Evolutionary conservation across 2,113 vertebrate genomes (phyloP).

Genomic region (Peromyscus californicus): DNA sequence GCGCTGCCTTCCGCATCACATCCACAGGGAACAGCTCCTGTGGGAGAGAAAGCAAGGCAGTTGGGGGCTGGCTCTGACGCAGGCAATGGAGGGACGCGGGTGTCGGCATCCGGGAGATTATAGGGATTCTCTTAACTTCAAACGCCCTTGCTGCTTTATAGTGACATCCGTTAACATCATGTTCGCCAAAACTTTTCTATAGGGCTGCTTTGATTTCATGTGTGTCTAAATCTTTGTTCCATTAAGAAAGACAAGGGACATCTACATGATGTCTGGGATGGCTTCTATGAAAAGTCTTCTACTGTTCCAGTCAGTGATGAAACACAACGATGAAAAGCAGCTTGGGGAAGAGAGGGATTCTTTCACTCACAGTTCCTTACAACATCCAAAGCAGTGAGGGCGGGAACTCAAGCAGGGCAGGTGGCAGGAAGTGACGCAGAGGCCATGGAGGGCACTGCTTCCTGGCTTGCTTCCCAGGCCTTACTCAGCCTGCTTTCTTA

Average conservation of each 20-base stretch:
- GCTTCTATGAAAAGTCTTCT: neutral
- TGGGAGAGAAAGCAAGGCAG: neutral
- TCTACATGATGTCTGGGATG: neutral
- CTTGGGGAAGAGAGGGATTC: neutral
- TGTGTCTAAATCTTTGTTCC: neutral
- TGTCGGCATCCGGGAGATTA: neutral
- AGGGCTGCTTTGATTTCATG: neutral
- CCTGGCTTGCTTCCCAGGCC: neutral
- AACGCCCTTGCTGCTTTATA: neutral
- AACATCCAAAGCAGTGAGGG: neutral
- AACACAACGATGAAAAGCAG: neutral
- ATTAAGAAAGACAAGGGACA: neutral
- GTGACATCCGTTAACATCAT: neutral
- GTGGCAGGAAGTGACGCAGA: neutral
- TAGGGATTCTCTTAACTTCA: neutral
- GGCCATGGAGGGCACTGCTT: neutral
- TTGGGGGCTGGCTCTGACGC: neutral
- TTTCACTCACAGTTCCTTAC: neutral
- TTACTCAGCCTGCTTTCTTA: neutral
- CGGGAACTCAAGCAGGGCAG: neutral
- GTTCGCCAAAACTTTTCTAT: neutral
- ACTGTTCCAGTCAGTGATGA: neutral
- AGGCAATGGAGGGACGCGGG: neutral
- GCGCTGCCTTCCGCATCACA: conserved; percentile 93
- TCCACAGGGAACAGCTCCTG: conserved; percentile 97